phyloP scores from a whole-genome alignment of 2,113 vertebrate species.

The Anolis sagrei region DNA sequence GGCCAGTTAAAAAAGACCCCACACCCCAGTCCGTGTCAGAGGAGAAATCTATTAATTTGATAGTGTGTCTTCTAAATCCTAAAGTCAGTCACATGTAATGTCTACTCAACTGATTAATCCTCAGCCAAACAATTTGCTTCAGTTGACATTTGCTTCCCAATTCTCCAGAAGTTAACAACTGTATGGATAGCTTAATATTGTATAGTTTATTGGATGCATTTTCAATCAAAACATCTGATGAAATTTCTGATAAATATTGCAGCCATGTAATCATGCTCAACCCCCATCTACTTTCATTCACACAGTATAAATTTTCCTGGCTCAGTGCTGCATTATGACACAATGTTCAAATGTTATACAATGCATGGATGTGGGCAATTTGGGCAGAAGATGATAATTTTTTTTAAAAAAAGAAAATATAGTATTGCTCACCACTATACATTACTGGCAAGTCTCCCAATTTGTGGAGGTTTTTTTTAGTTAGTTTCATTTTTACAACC shows the following conservation, averaged over 20 bases:
- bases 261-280: not conserved
- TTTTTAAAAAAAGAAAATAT: not conserved
- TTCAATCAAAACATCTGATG: not conserved
- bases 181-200: not conserved
- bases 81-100: not conserved
- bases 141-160: not conserved
- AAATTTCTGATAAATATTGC: slow-evolving; percentile 13
- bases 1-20: not conserved
- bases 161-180: not conserved
- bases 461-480: not conserved
- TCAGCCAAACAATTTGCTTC: not conserved
- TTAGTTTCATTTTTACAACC: not conserved
- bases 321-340: too few relatives aligned
- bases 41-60: not conserved
- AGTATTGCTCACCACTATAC: not conserved
- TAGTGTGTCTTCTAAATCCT: not conserved
- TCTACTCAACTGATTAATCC: not conserved
- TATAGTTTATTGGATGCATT: not conserved
- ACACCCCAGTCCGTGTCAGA: not conserved
- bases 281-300: not conserved
- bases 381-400: not conserved
- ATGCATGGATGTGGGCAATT: not conserved
- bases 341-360: not conserved
- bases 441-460: not conserved
- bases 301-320: not conserved